Base-by-base conservation (phyloP, 2,113 vertebrate species). In the Urocynchramus pylzowi region DNA sequence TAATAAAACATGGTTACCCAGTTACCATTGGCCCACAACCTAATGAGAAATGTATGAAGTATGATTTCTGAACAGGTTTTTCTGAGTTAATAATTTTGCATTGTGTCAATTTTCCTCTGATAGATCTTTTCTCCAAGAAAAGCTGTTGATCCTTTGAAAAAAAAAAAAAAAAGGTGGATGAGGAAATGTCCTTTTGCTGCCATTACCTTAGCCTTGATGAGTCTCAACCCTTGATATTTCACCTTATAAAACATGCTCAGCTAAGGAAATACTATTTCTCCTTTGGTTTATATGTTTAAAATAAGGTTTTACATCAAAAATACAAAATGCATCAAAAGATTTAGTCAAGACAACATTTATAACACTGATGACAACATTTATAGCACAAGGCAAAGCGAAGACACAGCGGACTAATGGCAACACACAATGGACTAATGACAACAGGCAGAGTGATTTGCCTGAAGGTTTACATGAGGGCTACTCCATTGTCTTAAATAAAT, bases 1-100 rank as follows among this genome's bases (percentile, higher is more conserved):
- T 90, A 89, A 90, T 88, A 87, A 91, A 95, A 65, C 42, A 78
- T 84, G 44, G 84, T 87, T 94, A 75, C 65, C 12, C 82, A 78
- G 67, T 57, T 95, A 91, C 70, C 74, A 77, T 1, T 76, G 91
- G 60, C 50, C 57, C 67, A 42, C 37, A 79, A 45, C 14, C 1
- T 8, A 79, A 79, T 20, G 44, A 50, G 24, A 79, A 92, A 78
- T 45, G 17, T 59, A 49, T 49, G 28, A 92, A 89, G 28, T 52
- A 49, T 37, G 74, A 76, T 60, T 75, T 95, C 87, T 94, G 10
- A 21, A 41, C 77, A 67, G 13, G 9, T 23, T 94, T 67, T 84
- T 90, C 50, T 89, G 52, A 60, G 23, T 76, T 89, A 69, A 6
- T 86, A 45, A 70, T 77, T 82, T 95, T 70, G 9, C 28, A 76